These are phyloP conservation scores for Rhincodon typus DNA, from an alignment of 2,797 vertebrate species.

Conservation along the genomic window DNA sequence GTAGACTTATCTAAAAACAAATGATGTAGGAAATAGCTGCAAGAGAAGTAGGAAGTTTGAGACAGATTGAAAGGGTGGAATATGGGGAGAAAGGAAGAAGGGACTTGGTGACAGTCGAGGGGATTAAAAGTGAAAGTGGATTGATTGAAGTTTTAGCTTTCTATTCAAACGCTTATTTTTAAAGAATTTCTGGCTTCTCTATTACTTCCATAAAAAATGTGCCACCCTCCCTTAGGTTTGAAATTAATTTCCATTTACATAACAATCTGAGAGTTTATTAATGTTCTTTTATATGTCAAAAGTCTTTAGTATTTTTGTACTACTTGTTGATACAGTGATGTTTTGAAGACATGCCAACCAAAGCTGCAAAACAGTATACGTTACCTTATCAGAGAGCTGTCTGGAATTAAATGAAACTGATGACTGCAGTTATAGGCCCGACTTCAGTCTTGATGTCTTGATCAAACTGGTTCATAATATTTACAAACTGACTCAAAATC, in stretches of 20 bases:
- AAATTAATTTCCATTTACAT: background rate
- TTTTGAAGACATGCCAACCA: background rate
- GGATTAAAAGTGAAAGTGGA: too few relatives aligned
- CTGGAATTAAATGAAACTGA: background rate
- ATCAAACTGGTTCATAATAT: background rate
- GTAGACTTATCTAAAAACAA: too few relatives aligned
- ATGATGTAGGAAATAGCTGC: background rate
- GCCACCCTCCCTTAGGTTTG: background rate
- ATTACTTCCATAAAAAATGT: background rate
- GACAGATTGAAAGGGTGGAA: background rate
- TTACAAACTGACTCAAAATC: background rate
- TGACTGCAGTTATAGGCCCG: background rate
- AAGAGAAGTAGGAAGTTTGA: background rate
- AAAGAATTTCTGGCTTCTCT: background rate
- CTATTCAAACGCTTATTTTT: background rate
- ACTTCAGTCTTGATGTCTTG: background rate
- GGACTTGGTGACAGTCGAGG: background rate
- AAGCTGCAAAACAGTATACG: background rate
- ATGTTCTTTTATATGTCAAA: background rate
- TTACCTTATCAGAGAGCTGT: background rate
- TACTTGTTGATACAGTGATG: background rate
- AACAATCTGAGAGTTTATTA: background rate
- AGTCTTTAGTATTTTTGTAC: background rate
- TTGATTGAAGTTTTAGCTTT: background rate
- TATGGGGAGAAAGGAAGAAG: background rate